A percentile compares a stretch with the other conserved stretches of the same genome.
These are phyloP conservation scores for Heliconius ethilla DNA, from an alignment of 2,888 invertebrate species.

Conservation along the genomic window DNA sequence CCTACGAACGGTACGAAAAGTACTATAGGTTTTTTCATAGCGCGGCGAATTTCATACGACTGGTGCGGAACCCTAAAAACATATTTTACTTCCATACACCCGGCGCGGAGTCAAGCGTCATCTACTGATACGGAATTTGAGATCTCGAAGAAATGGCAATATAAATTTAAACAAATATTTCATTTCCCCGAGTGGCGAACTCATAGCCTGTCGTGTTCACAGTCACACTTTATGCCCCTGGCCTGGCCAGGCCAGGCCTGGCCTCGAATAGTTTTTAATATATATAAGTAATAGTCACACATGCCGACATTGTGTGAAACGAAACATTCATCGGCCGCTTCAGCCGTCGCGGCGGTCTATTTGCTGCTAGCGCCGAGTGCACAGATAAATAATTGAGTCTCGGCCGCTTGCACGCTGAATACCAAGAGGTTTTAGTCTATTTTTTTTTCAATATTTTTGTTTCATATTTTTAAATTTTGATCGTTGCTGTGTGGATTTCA, in stretches of 20 bases:
- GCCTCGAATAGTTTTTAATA: too few relatives aligned
- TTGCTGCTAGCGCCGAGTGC: constrained; percentile 32
- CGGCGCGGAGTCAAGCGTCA: too few relatives aligned
- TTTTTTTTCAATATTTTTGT: constrained; percentile 14
- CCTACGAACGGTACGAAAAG: too few relatives aligned
- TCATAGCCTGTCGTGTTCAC: too few relatives aligned
- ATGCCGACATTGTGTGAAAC: neutral
- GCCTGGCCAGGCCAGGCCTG: too few relatives aligned
- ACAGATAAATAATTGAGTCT: constrained; percentile 33
- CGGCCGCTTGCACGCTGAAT: constrained; percentile 23
- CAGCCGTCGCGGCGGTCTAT: constrained; percentile 11
- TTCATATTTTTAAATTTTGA: constrained; percentile 22
- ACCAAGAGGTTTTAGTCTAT: constrained; percentile 18
- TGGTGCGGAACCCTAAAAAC: neutral
- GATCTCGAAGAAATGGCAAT: too few relatives aligned
- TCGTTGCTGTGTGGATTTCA: neutral
- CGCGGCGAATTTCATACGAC: too few relatives aligned
- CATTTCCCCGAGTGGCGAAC: too few relatives aligned
- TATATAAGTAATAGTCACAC: neutral
- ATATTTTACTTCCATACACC: neutral
- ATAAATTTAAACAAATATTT: too few relatives aligned
- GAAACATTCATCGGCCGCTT: constrained; percentile 23
- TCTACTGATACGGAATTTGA: too few relatives aligned
- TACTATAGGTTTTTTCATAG: too few relatives aligned
- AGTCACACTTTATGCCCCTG: too few relatives aligned